Evolutionary conservation across 2,888 invertebrate genomes (phyloP).

Genomic region (Volucella zonaria): DNA sequence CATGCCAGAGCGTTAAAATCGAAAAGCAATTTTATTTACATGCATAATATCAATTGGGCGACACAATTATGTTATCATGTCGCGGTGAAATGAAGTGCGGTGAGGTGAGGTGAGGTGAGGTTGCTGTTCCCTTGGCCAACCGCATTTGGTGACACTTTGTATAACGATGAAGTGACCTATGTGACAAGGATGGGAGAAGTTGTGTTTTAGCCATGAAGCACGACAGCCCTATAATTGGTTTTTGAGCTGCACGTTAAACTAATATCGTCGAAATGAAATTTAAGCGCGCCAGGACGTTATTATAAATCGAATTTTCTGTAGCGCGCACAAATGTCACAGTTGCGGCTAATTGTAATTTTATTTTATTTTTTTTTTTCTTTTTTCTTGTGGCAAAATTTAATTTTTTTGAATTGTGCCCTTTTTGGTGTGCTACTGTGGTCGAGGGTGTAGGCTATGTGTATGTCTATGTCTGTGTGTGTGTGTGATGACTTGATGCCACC

Average conservation of each 20-base stretch:
- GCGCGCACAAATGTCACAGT: slow-evolving; percentile 54
- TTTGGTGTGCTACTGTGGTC: too few species aligned
- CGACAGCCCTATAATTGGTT: slow-evolving; percentile 67
- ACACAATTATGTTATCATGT: slow-evolving; percentile 66
- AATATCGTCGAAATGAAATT: slow-evolving; percentile 52
- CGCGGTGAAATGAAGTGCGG: background rate
- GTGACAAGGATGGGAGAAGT: background rate
- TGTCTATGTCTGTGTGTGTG: background rate
- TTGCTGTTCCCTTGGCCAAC: background rate
- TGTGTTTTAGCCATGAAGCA: background rate
- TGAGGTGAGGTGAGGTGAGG: too few species aligned
- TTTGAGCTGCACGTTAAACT: slow-evolving; percentile 54
- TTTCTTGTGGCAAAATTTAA: background rate
- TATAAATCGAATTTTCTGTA: slow-evolving; percentile 45
- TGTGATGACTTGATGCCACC: slow-evolving; percentile 34
- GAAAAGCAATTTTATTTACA: slow-evolving; percentile 69
- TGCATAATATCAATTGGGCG: slow-evolving; percentile 65
- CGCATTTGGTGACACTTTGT: background rate
- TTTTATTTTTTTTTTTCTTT: slow-evolving; percentile 16
- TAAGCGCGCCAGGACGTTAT: slow-evolving; percentile 41
- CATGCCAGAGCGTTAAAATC: slow-evolving; percentile 52
- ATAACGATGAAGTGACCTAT: slow-evolving; percentile 3
- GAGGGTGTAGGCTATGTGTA: too few species aligned
- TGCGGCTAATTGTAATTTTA: slow-evolving; percentile 72
- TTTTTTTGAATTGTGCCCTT: too few species aligned